Evolutionary conservation across 1,140 invertebrate species (phyloP), one percentile per base, ranked within the genome.

Genomic region (Halesus radiatus): DNA sequence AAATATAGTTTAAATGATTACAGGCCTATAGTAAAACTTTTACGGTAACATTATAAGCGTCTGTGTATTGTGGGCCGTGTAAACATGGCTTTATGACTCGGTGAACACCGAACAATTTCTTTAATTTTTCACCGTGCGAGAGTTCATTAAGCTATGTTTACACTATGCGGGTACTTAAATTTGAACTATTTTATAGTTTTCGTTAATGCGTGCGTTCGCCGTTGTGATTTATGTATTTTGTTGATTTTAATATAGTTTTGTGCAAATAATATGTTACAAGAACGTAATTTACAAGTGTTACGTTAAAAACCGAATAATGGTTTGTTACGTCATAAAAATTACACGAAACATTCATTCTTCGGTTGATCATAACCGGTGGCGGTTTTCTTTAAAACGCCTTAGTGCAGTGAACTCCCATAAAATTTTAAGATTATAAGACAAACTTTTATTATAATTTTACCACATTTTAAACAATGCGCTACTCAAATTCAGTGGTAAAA

Each of bases 1-100:
- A 66, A 26, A 66, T 66, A 26, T 66, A 66, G 23, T 60, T 20
- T 29, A 66, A 29, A 66, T 66, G 16, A 66, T 66, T 29, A 66
- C 26, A n/a, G 22, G 62, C 62, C 26, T 29, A 66, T 29, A 29
- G 22, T 66, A 66, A 66, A 66, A 66, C 23, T 66, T 66, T 66
- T 16, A 66, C 26, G 62, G 10, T 66, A 66, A 26, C 62, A 45
- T 45, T 45, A 45, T 45, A 45, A 45, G 37, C 37, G 37, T 45
- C 37, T 29, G 23, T 66, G 62, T 66, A 3, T 29, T 26, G 37
- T 29, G 26, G 60, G 22, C 62, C 62, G 62, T 66, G 62, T 66
- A 32, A 66, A 66, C 62, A 32, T 6, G 15, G 22, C 62, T 66
- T 66, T 16, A 66, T 3, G 23, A 13, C 62, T 66, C 62, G 62